Base-by-base conservation (phyloP, 1,140 invertebrate species). In the Andricus grossulariae region DNA sequence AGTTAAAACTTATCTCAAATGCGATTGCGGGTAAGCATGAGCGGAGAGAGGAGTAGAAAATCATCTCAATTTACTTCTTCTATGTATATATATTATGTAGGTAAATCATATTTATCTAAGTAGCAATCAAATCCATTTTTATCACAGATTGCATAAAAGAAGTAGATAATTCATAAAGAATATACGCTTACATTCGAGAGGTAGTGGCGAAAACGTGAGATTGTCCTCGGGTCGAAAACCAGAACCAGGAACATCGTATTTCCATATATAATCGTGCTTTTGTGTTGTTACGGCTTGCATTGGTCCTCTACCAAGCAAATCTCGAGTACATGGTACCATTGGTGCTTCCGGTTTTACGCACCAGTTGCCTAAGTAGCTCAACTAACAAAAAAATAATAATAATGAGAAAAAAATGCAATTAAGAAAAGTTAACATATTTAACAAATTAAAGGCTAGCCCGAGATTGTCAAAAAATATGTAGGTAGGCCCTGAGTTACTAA, bases 241-340 rank as follows among this genome's bases (percentile, higher is more conserved):
- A 2, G 72, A 2, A 8, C 72, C 51, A 2, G 73, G 77, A 18
- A 15, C 50, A 7, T n/a, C 32, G 1, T 45, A 81, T 54, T 90
- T 91, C 90, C 90, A 90, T 0, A 78, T 81, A 83, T 93, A 96
- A 86, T 95, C 94, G 81, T 95, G 93, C 76, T 94, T 94, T 55
- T 74, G 93, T 0, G 95, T 95, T 0, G 95, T 96, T 71, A 94
- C 89, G 72, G 94, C 93, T 83, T 95, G 94, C 91, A 95, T 94
- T 13, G 94, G 93, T 0, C 95, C 95, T 81, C 93, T 91, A 0
- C 94, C 92, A 84, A 88, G 49, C 60, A 83, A 81, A 18, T 86
- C 75, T 15, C 78, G 85, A 0, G 15, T 72, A 25, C 89, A 90
- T 0, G 88, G 89, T 13, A 54, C 76, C 0, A 87, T 84, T n/a